Base-by-base conservation (phyloP, 2,888 invertebrate species). In the Nomada fucata region DNA sequence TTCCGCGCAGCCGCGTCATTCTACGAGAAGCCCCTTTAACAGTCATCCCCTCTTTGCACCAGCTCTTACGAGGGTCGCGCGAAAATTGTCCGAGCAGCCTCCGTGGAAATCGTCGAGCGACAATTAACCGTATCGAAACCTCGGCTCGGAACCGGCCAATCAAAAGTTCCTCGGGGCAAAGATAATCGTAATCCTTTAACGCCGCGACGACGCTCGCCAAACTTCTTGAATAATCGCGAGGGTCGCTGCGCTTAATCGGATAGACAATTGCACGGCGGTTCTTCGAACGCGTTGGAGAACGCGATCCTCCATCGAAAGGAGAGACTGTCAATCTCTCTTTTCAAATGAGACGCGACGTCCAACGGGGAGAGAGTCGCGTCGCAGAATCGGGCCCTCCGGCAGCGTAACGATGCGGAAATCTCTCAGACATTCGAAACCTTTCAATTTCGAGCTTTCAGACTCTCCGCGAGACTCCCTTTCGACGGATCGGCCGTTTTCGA, bases 1-100 rank as follows among this genome's bases (percentile, higher is more conserved):
- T 79, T 79, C 71, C 36, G 55, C 71, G 70, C 71, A 79, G 53
- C 70, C 69, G 20, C 69, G 36, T 79, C 70, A 64, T 70, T 70
- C 60, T 64, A 53, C 69, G 44, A 23, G 63, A 29, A 13, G 44
- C 15, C 20, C 57, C 59, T 79, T 60, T 67, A 60, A 67, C 53
- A 52, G 15, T 52, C n/a, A 4, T 53, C 52, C 52, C n/a, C 52
- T n/a, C n/a, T 18, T 36, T 36, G 36, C n/a, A 9, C 52, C 52
- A n/a, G 3, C 52, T n/a, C 15, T 18, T n/a, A 13, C 42, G 50
- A 5, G 20, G 1, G 42, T 13, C 20, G 36, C n/a, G 20, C 2
- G 11, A 26, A 78, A 78, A 78, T 63, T 7, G 36, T 36, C 36
- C 0, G 36, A 36, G 36, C 7, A 36, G 0, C 1, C 36, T 36